These are phyloP conservation scores for Acrossocheilus fasciatus DNA, from an alignment of 2,797 vertebrate species.

Conservation along the genomic window DNA sequence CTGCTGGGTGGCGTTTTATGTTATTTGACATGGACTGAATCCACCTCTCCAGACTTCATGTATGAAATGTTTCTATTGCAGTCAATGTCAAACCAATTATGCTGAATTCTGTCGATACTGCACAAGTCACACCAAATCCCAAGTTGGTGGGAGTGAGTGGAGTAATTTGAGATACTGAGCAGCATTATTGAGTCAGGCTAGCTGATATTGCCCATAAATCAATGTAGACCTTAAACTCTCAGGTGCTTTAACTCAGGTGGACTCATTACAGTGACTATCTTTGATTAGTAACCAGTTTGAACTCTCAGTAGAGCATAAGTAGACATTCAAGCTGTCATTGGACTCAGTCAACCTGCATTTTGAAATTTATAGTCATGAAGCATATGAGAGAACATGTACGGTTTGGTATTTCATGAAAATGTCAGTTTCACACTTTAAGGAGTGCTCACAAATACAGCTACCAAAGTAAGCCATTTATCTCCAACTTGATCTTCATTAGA, in stretches of 20 bases:
- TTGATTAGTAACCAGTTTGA: slow-evolving; percentile 14
- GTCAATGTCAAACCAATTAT: slow-evolving; percentile 4
- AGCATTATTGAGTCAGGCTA: not conserved
- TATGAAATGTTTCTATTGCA: not conserved
- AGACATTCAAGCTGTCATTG: slow-evolving; percentile 8
- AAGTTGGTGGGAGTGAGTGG: not conserved
- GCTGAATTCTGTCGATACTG: not conserved
- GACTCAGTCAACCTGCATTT: slow-evolving; percentile 28
- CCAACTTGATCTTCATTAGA: not conserved
- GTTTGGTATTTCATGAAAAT: slow-evolving; percentile 12
- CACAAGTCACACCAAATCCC: not conserved
- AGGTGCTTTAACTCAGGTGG: slow-evolving; percentile 5
- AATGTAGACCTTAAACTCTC: slow-evolving; percentile 6
- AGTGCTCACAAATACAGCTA: not conserved
- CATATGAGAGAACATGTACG: not conserved
- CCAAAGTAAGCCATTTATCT: slow-evolving; percentile 1
- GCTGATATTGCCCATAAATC: slow-evolving; percentile 28
- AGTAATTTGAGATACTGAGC: slow-evolving; percentile 4
- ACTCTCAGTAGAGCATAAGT: not conserved
- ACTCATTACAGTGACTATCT: slow-evolving; percentile 17
- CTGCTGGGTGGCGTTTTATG: not conserved
- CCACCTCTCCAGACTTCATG: not conserved
- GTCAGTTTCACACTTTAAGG: not conserved
- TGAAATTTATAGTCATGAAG: slow-evolving; percentile 11
- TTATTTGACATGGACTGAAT: not conserved